Evolutionary conservation across 1,140 invertebrate species (phyloP).

Genomic region (Chelonus insularis): DNA sequence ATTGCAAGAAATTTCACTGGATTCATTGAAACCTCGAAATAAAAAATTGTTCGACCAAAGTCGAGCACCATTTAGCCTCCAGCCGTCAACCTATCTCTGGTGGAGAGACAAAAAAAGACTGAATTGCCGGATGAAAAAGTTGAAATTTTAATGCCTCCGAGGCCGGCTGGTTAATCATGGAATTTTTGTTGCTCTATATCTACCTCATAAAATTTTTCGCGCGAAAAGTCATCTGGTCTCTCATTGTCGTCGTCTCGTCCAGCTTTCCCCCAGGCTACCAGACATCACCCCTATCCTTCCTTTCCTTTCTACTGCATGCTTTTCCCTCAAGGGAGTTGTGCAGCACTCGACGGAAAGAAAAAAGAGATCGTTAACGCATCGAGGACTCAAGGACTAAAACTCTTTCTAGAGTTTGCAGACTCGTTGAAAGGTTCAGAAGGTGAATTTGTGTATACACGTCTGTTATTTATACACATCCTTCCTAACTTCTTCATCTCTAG

Average conservation of each 20-base stretch:
- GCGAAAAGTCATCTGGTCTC: slow-evolving; percentile 5
- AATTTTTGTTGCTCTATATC: not conserved
- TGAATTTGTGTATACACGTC: not conserved
- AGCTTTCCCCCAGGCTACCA: not conserved
- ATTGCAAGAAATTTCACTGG: no score
- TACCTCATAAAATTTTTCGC: not conserved
- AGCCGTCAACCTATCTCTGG: no score
- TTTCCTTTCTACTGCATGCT: not conserved
- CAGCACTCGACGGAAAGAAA: slow-evolving; percentile 15
- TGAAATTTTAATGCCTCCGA: slow-evolving; percentile 12
- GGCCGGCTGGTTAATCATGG: slow-evolving; percentile 8
- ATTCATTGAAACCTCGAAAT: no score
- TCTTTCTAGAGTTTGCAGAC: slow-evolving; percentile 4
- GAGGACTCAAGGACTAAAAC: slow-evolving; percentile 23
- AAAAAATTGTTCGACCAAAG: no score
- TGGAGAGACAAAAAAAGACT: not conserved
- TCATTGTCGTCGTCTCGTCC: not conserved
- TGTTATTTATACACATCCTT: not conserved
- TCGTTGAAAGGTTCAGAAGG: not conserved
- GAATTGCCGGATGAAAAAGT: not conserved
- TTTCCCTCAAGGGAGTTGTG: not conserved
- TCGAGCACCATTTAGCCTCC: not conserved
- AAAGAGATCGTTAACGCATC: slow-evolving; percentile 33
- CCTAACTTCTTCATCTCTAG: not conserved
- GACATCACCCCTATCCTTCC: not conserved